Evolutionary conservation across 2,797 vertebrate species (phyloP), one percentile per base, ranked within the genome.

Genomic region (Crocodylus rhombifer): DNA sequence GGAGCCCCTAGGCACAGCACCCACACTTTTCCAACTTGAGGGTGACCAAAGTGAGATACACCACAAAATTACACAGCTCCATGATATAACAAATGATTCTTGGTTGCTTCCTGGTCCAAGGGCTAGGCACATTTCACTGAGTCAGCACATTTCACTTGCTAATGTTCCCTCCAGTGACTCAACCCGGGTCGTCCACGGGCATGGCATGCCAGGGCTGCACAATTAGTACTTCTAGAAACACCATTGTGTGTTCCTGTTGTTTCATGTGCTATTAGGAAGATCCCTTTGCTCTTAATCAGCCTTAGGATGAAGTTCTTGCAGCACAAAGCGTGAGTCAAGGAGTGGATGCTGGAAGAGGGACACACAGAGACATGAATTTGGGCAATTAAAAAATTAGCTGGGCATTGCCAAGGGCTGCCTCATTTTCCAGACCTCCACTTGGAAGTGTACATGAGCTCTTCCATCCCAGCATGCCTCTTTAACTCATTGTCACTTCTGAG

Each of bases 81-180:
- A 75, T 73, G 87, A 78, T 83, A 33, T 77, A n/a, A 61, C 2
- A 1, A 82, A 67, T 5, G 86, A 2, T 36, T 13, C 90, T 51
- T 94, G 94, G 90, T 85, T 67, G 36, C 95, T 91, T 36, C 36
- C 71, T 79, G 17, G 25, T 83, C 62, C 80, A 15, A 25, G 82
- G n/a, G n/a, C n/a, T n/a, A 36, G 36, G 36, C 36, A 36, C 36
- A 36, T 36, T 36, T 36, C 36, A 36, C 36, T 7, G 36, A 96
- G 93, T 96, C 95, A 94, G 95, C 94, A 1, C 26, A 92, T 93
- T 90, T 57, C 30, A 1, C 5, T 0, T 74, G 55, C 90, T 58
- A 86, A 28, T 56, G 5, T 85, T 57, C 71, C 60, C 36, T 69
- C 1, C 63, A 33, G 91, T 95, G 94, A 92, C 17, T 93, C 73